Evolutionary conservation across 2,797 vertebrate genomes (phyloP).

Genomic region (Typhlichthys subterraneus): DNA sequence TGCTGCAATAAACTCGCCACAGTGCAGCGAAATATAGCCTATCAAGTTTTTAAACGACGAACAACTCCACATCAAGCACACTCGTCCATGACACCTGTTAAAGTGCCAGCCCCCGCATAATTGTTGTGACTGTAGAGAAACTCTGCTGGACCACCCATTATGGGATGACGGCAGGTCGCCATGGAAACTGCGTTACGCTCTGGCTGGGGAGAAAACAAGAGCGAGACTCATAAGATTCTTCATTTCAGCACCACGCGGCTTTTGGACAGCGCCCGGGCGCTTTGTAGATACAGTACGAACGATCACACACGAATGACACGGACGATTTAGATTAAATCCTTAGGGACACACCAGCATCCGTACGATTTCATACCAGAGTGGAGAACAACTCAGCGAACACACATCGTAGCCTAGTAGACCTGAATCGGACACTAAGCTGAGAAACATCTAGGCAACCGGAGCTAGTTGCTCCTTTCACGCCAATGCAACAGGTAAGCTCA

Average conservation of each 20-base stretch:
- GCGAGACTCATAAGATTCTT: slow-evolving; percentile 66
- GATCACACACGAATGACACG: slow-evolving; percentile 56
- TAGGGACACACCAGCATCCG: slow-evolving; percentile 49
- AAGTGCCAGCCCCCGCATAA: slow-evolving; percentile 18
- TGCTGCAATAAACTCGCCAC: neutral
- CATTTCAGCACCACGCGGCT: slow-evolving; percentile 83
- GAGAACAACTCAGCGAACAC: slow-evolving; percentile 20
- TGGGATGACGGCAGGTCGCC: slow-evolving; percentile 83
- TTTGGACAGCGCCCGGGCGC: slow-evolving; percentile 78
- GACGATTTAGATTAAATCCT: slow-evolving; percentile 31
- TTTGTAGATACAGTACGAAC: neutral
- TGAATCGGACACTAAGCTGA: slow-evolving; percentile 16
- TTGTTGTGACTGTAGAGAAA: slow-evolving; percentile 30
- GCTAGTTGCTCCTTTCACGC: slow-evolving; percentile 44
- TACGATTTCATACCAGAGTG: slow-evolving; percentile 26
- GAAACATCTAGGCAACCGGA: slow-evolving; percentile 39
- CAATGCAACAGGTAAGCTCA: slow-evolving; percentile 72
- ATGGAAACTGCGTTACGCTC: slow-evolving; percentile 86
- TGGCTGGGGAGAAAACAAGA: slow-evolving; percentile 72
- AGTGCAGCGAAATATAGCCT: neutral
- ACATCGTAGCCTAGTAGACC: neutral
- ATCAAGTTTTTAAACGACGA: neutral
- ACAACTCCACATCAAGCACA: neutral
- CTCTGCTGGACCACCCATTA: slow-evolving; percentile 43
- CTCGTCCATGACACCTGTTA: slow-evolving; percentile 38